Base-by-base conservation (phyloP, 2,797 vertebrate genomes). In the Gallinago solitaria region DNA sequence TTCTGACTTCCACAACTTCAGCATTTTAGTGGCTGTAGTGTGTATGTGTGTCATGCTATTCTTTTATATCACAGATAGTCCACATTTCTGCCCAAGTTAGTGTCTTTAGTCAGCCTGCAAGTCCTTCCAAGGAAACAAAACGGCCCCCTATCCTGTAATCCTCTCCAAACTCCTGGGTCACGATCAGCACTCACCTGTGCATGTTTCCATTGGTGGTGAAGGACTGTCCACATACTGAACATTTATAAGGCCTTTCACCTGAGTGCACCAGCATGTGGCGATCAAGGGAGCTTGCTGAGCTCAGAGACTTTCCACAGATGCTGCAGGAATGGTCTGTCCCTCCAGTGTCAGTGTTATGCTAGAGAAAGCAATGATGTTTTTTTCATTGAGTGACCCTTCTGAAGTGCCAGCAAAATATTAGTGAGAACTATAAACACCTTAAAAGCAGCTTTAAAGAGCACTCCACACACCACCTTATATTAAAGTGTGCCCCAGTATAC, bases 161-260 rank as follows among this genome's bases (percentile, higher is more conserved):
- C 65, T 63, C 91, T 81, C 60, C 77, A 79, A 48, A 53, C 27
- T 79, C 45, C 45, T 82, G 65, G 20, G 60, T 90, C 39, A 67
- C 4, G 0, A 53, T 74, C 63, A 83, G 74, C 57, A 98, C 98
- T 97, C 94, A 99, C 99, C 99, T 98, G 99, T 99, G 99, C 99
- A 99, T 99, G 98, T 99, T 99, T 90, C 99, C 99, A 80, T 99
- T 99, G 98, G 99, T 99, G 97, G 99, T 99, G 97, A 99, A 99
- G 47, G 99, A 99, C 97, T 99, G 99, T 74, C 98, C 98, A 53
- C 99, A 99, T 93, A 99, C 97, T 11, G 95, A 96, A 84, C 99
- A 99, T 84, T 98, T 99, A 97, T 99, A 99, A 57, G 99, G 99
- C 83, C 99, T 98, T 98, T 99, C 99, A 21, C 99, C 99, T 59